phyloP scores from a whole-genome alignment of 2,113 vertebrate species.

The Perca schrenkii region DNA sequence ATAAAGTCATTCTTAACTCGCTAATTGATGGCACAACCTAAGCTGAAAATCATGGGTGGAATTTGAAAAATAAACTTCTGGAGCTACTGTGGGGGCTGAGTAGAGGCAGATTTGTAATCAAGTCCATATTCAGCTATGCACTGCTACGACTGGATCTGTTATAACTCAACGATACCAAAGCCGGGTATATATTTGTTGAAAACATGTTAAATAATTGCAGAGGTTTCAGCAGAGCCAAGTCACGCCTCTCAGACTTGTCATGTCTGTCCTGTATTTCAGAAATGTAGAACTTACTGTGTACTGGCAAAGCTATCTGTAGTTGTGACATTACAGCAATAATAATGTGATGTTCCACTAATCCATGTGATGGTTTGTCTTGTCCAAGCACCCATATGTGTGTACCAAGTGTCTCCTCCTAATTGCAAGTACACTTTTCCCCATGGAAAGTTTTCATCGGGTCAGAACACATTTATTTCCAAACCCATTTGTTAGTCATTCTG shows the following conservation, averaged over 20 bases:
- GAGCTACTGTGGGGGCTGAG: not conserved
- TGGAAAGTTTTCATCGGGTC: constrained; percentile 31
- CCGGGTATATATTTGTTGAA: not conserved
- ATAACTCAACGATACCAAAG: not conserved
- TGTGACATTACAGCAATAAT: not conserved
- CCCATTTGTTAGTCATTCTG: constrained; percentile 35
- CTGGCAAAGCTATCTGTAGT: not conserved
- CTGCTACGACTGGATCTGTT: not conserved
- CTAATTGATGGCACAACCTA: constrained; percentile 61
- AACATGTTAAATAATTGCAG: constrained; percentile 34
- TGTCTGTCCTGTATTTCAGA: not conserved
- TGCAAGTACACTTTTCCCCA: constrained; percentile 32
- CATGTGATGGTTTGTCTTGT: not conserved
- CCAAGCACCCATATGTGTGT: not conserved
- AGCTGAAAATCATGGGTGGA: constrained; percentile 36
- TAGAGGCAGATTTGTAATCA: not conserved
- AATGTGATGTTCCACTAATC: not conserved
- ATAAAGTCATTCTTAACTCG: constrained; percentile 41
- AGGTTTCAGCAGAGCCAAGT: not conserved
- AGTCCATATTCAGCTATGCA: not conserved
- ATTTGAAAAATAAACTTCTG: constrained; percentile 35
- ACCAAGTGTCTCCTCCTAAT: not conserved
- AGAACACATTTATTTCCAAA: constrained; percentile 48
- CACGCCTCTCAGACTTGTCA: not conserved
- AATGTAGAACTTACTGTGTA: not conserved